phyloP scores from a whole-genome alignment of 2,797 vertebrate species.

The Enteromius thamalakanensis region DNA sequence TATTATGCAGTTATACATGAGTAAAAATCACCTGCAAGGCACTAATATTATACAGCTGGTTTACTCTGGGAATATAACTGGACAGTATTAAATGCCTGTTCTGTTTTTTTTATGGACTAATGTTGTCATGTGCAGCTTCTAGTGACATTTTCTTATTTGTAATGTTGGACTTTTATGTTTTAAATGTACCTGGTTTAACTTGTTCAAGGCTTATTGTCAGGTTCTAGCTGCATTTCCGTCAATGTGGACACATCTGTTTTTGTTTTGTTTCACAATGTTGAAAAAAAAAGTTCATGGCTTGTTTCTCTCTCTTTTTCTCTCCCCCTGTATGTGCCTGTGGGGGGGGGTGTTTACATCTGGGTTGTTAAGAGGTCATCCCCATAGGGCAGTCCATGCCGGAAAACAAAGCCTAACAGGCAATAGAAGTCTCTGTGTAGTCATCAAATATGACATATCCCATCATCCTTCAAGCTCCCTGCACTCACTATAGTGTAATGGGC shows the following conservation, averaged over 20 bases:
- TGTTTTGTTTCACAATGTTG: slow-evolving; percentile 58
- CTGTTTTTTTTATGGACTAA: background rate
- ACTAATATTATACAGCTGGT: background rate
- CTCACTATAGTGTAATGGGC: background rate
- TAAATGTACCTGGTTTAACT: slow-evolving; percentile 38
- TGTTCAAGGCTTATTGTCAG: slow-evolving; percentile 45
- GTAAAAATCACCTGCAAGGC: background rate
- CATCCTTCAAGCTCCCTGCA: slow-evolving; percentile 11
- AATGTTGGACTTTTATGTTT: background rate
- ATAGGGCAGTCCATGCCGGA: background rate
- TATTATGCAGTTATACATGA: slow-evolving; percentile 12
- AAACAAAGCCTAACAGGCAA: slow-evolving; percentile 8
- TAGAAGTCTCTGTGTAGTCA: slow-evolving; percentile 3
- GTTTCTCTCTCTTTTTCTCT: background rate
- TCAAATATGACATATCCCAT: slow-evolving; percentile 31
- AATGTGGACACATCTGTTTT: slow-evolving; percentile 66
- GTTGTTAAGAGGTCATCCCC: slow-evolving; percentile 35
- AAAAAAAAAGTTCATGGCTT: slow-evolving; percentile 13
- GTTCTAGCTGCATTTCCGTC: slow-evolving; percentile 47
- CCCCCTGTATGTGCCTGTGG: background rate
- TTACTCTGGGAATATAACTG: background rate
- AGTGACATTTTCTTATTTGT: background rate
- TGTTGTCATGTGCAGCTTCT: background rate
- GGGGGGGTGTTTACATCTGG: slow-evolving; percentile 1
- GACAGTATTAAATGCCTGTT: background rate